Evolutionary conservation across 1,140 invertebrate genomes (phyloP), one percentile per base, ranked within the genome.

Genomic region (Liolophura sinensis): DNA sequence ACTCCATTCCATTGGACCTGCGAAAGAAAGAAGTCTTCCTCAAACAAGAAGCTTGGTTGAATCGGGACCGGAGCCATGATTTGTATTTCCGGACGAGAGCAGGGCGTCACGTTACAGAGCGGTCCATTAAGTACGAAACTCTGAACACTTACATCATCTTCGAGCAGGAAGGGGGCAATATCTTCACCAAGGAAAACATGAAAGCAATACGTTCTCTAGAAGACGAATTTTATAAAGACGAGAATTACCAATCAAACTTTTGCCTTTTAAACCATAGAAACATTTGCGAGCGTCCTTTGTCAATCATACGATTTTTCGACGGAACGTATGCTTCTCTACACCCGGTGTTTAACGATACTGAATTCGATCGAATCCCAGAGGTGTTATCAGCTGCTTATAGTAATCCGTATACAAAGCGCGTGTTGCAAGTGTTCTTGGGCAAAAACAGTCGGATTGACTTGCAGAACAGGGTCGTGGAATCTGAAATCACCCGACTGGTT

Each of bases 281-380:
- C 31, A 40, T 40, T 9, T 40, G 31, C 31, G 31, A 40, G 31
- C 31, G 31, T 40, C 67, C 69, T 20, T 40, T 31, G 12, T 75
- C 73, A 15, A 15, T 75, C 4, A 59, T 73, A 5, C 51, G 73
- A n/a, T 62, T 73, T 51, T 73, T 73, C 49, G 73, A 75, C 46
- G 71, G 73, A 20, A 71, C 65, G 0, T 70, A 62, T 25, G 31
- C 40, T 7, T 1, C 31, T 40, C 31, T 40, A 40, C 31, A 64
- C 64, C 14, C 62, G 20, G 50, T 54, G 14, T 73, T 73, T 18
- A 52, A 70, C 46, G 67, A 69, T 48, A 3, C 60, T 11, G 54
- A 60, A 18, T 69, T 72, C 18, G 49, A 47, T 15, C 67, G 70
- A 24, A 65, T 70, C 15, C 20, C 40, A 18, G 15, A 64, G 0